Percentiles rank a stretch among this genome's conserved stretches.
Evolutionary conservation across 2,113 vertebrate species (phyloP).

Genomic region (Myrmophylax atrothorax): DNA sequence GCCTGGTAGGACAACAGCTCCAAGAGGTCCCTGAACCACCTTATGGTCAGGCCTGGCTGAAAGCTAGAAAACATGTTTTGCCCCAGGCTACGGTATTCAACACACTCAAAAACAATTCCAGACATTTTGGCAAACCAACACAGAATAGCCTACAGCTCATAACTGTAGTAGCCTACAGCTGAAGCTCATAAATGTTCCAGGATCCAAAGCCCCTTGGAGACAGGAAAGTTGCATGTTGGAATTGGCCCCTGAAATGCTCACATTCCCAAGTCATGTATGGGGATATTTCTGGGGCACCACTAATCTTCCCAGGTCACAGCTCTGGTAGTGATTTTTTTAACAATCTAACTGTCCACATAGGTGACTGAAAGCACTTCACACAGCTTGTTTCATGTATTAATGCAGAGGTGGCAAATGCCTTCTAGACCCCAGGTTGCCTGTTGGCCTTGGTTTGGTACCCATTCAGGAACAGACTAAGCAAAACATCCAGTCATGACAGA

Average conservation of each 20-base stretch:
- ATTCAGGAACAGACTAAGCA: background rate
- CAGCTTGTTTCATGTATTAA: background rate
- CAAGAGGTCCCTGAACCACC: background rate
- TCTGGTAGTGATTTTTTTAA: background rate
- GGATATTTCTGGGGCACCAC: background rate
- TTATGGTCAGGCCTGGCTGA: rapidly evolving
- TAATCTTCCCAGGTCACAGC: background rate
- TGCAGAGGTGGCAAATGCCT: background rate
- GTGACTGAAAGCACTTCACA: background rate
- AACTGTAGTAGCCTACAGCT: background rate
- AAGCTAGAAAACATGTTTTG: background rate
- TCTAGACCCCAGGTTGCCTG: background rate
- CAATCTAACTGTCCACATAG: background rate
- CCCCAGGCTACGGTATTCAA: background rate
- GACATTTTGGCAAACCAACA: background rate
- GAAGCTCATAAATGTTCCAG: background rate
- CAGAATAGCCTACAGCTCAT: background rate
- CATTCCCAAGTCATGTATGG: background rate
- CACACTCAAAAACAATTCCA: background rate
- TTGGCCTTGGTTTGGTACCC: background rate
- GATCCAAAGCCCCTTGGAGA: background rate
- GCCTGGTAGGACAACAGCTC: background rate
- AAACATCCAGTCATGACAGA: background rate
- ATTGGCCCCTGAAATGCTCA: background rate
- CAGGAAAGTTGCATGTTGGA: background rate